Evolutionary conservation across 2,797 vertebrate genomes (phyloP).

Genomic region (Sternarchorhynchus goeldii): DNA sequence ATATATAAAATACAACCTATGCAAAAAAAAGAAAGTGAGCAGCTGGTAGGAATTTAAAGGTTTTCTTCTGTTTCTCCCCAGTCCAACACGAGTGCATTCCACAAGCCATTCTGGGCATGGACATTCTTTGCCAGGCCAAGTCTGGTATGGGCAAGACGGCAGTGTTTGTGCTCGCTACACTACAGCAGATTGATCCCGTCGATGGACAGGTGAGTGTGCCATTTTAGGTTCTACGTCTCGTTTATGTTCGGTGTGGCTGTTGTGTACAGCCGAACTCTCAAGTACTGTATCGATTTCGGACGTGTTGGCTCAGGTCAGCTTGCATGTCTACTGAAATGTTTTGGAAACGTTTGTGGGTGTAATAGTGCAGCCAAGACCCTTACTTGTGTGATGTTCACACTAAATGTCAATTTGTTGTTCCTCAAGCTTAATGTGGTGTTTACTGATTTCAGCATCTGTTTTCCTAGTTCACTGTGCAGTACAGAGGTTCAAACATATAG

Average conservation of each 20-base stretch:
- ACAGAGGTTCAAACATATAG: background rate
- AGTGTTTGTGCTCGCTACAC: conserved; percentile 85
- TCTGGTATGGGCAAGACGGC: conserved; percentile 91
- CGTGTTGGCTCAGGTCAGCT: too few species aligned
- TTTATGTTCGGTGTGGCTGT: too few species aligned
- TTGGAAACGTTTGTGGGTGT: background rate
- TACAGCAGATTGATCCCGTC: conserved; percentile 86
- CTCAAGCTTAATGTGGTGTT: background rate
- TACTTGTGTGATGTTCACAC: too few species aligned
- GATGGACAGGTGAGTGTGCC: conserved; percentile 79
- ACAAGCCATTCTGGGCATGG: conserved; percentile 89
- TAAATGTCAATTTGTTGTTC: background rate
- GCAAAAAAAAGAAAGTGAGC: background rate
- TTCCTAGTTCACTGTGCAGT: background rate
- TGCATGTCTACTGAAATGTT: background rate
- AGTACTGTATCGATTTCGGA: too few species aligned
- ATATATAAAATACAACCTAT: background rate
- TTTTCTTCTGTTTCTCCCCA: conserved; percentile 56
- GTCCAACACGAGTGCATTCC: conserved; percentile 90
- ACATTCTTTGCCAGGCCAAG: conserved; percentile 88
- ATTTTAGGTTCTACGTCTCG: background rate
- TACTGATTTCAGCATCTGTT: too few species aligned
- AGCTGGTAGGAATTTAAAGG: background rate
- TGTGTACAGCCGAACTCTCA: too few species aligned
- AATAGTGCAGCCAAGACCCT: too few species aligned